Evolutionary conservation across 2,888 invertebrate species (phyloP).

Genomic region (Abscondita cerata): DNA sequence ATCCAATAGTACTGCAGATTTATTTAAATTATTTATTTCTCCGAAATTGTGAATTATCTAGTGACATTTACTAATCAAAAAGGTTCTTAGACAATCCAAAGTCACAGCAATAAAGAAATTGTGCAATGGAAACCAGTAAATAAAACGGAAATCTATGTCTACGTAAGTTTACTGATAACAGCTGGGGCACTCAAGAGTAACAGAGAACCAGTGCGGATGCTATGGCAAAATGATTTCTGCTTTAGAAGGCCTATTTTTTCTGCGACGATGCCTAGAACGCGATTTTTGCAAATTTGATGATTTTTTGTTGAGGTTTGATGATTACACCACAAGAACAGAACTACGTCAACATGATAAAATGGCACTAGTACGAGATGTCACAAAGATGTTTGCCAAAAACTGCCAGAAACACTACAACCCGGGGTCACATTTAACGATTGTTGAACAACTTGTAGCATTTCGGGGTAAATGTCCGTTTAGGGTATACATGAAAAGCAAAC

Average conservation of each 20-base stretch:
- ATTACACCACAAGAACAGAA: no score
- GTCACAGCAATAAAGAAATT: background rate
- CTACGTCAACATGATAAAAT: no score
- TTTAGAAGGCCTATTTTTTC: background rate
- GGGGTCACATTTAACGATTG: no score
- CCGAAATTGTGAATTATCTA: background rate
- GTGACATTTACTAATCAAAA: background rate
- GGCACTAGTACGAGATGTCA: background rate
- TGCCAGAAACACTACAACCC: background rate
- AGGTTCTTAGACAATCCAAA: background rate
- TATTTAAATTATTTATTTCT: slow-evolving; percentile 1
- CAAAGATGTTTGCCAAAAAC: background rate
- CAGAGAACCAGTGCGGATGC: background rate
- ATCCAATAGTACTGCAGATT: background rate
- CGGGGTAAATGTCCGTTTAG: background rate
- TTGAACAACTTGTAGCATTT: background rate
- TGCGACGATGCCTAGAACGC: background rate
- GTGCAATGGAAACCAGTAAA: background rate
- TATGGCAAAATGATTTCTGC: background rate
- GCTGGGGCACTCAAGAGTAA: no score
- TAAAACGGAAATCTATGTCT: background rate
- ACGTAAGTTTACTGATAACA: no score
- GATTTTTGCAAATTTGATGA: background rate
- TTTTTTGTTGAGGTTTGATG: background rate
- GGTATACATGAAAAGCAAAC: background rate